Conservation (phyloP, 2,888 invertebrate genomes). For the Ophion slaviceki region DNA sequence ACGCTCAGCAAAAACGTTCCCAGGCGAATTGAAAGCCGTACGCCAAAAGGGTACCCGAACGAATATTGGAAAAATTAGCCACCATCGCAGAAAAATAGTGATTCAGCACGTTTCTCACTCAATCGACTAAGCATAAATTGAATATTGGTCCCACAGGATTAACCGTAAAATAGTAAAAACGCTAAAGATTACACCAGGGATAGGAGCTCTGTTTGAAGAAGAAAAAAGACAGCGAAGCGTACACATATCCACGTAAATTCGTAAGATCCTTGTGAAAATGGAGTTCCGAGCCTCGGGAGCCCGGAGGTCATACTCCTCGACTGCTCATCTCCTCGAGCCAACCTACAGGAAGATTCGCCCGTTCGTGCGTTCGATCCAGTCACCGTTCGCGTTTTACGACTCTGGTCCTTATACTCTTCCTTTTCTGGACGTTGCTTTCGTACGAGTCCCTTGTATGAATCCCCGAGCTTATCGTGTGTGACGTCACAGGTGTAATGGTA, state of each 20-base stretch:
- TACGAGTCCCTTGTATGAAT: conserved; percentile 30
- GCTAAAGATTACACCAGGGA: too few species aligned
- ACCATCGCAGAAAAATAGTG: too few species aligned
- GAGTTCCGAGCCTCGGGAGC: neutral
- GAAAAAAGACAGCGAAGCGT: neutral
- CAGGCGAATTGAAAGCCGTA: too few species aligned
- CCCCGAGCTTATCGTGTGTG: conserved; percentile 35
- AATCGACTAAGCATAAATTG: too few species aligned
- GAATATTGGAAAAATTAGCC: too few species aligned
- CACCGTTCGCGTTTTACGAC: conserved; percentile 50
- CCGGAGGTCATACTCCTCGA: conserved; percentile 42
- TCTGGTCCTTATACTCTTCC: conserved; percentile 19
- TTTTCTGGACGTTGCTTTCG: conserved; percentile 28
- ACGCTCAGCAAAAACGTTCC: too few species aligned
- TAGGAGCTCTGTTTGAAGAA: too few species aligned
- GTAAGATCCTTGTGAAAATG: conserved; percentile 14
- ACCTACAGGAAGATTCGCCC: conserved; percentile 20
- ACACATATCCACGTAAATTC: conserved; percentile 1
- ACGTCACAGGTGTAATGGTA: conserved; percentile 66
- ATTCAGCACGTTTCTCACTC: too few species aligned
- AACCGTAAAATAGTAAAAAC: too few species aligned
- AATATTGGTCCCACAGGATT: too few species aligned
- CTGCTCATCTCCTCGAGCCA: conserved; percentile 11
- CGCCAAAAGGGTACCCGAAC: too few species aligned
- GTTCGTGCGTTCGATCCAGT: conserved; percentile 26